Evolutionary conservation across 2,113 vertebrate genomes (phyloP).

Genomic region (Oryzias celebensis): DNA sequence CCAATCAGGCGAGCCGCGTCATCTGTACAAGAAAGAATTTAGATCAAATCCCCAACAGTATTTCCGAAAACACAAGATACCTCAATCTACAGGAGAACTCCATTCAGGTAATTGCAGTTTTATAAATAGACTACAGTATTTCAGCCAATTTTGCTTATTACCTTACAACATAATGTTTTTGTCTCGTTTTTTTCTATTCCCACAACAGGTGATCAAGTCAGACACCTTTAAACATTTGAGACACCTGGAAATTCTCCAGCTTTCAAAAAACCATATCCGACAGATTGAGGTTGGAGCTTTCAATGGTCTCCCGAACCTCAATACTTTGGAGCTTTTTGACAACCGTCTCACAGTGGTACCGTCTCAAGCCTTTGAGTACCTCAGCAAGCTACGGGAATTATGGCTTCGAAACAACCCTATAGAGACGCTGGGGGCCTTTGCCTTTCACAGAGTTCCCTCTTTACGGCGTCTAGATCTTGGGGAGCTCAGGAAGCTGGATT

Average conservation of each 20-base stretch:
- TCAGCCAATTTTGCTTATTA: conserved; percentile 26
- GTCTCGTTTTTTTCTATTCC: conserved; percentile 44
- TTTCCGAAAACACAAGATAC: conserved; percentile 96
- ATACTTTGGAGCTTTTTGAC: conserved; percentile 96
- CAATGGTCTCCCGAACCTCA: conserved; percentile 95
- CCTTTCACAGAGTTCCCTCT: conserved; percentile 95
- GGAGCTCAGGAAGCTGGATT: conserved; percentile 91
- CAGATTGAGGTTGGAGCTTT: conserved; percentile 97
- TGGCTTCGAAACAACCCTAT: conserved; percentile 97
- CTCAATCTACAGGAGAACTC: conserved; percentile 96
- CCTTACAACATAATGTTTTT: conserved; percentile 29
- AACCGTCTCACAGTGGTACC: conserved; percentile 93
- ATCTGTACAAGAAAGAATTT: conserved; percentile 91
- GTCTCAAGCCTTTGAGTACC: conserved; percentile 95
- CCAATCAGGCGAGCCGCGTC: conserved; percentile 94
- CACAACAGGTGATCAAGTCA: conserved; percentile 86
- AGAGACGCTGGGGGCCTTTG: conserved; percentile 92
- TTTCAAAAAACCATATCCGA: conserved; percentile 93
- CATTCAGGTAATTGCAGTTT: conserved; percentile 79
- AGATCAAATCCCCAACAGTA: conserved; percentile 86
- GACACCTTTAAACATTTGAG: conserved; percentile 96
- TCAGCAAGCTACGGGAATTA: conserved; percentile 93
- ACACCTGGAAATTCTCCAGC: conserved; percentile 96
- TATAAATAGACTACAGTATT: conserved; percentile 2
- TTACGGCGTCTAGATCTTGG: conserved; percentile 90